Conservation (phyloP, 2,888 invertebrate species). For the Andrena trimmerana region DNA sequence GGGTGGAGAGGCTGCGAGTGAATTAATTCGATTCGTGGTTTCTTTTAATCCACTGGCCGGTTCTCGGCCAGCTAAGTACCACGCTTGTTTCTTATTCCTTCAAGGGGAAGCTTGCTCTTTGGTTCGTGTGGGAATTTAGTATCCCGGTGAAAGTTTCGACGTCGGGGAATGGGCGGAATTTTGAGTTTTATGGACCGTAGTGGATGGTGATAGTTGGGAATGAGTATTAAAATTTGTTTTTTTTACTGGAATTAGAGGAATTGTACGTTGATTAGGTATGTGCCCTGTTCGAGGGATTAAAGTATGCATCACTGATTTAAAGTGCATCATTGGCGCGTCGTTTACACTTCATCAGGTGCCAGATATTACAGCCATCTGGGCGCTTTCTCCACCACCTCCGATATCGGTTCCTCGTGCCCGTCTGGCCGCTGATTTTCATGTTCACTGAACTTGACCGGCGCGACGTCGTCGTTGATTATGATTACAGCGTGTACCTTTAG, state of each 20-base stretch:
- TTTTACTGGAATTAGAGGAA: background rate
- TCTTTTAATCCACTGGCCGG: conserved; percentile 14
- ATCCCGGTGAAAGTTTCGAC: background rate
- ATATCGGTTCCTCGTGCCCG: conserved; percentile 29
- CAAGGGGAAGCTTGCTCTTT: background rate
- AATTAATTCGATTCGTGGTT: conserved; percentile 38
- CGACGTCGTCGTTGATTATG: conserved; percentile 49
- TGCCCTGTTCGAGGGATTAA: no score
- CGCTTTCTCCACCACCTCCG: background rate
- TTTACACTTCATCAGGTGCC: conserved; percentile 2
- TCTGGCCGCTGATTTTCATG: conserved; percentile 56
- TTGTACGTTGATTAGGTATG: background rate
- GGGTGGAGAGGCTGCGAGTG: conserved; percentile 30
- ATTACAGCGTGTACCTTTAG: conserved; percentile 54
- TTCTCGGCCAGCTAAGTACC: no score
- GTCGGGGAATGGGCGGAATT: no score
- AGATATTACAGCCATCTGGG: conserved; percentile 14
- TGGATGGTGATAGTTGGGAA: no score
- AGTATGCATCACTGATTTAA: background rate
- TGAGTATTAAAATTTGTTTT: background rate
- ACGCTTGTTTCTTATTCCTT: background rate
- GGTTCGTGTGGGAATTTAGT: background rate
- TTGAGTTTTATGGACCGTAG: no score
- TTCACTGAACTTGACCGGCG: conserved; percentile 54
- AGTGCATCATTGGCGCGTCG: conserved; percentile 24